Conservation (phyloP, 2,797 vertebrate species). For the Eospalax fontanierii region DNA sequence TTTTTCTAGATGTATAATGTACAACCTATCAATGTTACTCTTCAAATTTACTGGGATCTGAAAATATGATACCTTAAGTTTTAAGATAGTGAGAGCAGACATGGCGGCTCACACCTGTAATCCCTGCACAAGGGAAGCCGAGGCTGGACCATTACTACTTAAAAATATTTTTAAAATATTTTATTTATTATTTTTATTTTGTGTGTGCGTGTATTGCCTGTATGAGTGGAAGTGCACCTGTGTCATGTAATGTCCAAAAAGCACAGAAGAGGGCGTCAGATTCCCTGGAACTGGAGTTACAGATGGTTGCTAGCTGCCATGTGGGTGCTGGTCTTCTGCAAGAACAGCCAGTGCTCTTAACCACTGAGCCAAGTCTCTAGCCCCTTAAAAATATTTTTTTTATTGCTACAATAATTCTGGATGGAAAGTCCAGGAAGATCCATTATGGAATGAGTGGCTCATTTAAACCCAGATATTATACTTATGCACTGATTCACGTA, state of each 20-base stretch:
- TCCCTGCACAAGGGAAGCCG: neutral
- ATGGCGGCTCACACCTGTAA: neutral
- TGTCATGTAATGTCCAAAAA: too few relatives aligned
- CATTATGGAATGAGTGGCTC: neutral
- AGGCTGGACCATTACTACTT: neutral
- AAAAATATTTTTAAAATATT: too few relatives aligned
- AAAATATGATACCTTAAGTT: neutral
- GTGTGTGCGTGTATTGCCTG: too few relatives aligned
- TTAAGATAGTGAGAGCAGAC: neutral
- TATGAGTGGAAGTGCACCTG: too few relatives aligned
- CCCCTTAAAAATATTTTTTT: neutral
- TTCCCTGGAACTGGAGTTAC: too few relatives aligned
- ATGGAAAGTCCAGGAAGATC: conserved; percentile 40
- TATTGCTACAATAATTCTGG: neutral
- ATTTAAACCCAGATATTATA: neutral
- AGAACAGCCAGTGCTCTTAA: too few relatives aligned
- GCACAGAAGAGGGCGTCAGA: too few relatives aligned
- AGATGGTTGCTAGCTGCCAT: too few relatives aligned
- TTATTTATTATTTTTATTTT: too few relatives aligned
- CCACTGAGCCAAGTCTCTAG: too few relatives aligned
- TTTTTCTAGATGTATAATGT: neutral
- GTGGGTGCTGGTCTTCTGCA: too few relatives aligned
- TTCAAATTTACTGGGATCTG: neutral
- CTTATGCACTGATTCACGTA: neutral
- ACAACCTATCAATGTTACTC: neutral